Evolutionary conservation across 2,113 vertebrate species (phyloP).

Genomic region (Zosterops lateralis): DNA sequence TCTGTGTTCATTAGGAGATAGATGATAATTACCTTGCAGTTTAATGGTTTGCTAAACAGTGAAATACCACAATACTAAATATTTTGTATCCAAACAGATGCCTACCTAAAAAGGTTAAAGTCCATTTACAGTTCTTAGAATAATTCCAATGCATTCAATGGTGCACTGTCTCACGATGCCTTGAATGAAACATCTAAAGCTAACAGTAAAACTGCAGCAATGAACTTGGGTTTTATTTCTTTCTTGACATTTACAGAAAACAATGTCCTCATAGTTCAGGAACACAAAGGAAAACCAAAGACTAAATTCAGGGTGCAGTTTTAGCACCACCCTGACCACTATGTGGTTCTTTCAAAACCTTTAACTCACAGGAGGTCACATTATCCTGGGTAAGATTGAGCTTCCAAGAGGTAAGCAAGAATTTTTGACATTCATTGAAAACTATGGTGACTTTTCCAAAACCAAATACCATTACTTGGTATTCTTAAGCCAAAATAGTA

Average conservation of each 20-base stretch:
- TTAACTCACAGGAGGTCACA: background rate
- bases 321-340: conserved; percentile 2
- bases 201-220: background rate
- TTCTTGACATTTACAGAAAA: conserved; percentile 3
- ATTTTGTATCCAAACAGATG: background rate
- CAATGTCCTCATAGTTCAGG: background rate
- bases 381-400: background rate
- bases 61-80: background rate
- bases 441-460: conserved; percentile 40
- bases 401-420: background rate
- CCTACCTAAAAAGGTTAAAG: background rate
- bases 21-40: background rate
- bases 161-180: background rate
- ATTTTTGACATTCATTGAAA: conserved; percentile 36
- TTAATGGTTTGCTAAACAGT: background rate
- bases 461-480: background rate
- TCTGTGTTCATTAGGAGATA: background rate
- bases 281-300: conserved; percentile 3
- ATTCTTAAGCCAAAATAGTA: background rate
- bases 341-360: conserved; percentile 17
- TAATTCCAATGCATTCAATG: background rate
- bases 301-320: background rate
- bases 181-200: background rate
- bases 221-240: background rate
- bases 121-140: background rate